Evolutionary conservation across 2,888 invertebrate genomes (phyloP).

Genomic region (Drosophila colorata): DNA sequence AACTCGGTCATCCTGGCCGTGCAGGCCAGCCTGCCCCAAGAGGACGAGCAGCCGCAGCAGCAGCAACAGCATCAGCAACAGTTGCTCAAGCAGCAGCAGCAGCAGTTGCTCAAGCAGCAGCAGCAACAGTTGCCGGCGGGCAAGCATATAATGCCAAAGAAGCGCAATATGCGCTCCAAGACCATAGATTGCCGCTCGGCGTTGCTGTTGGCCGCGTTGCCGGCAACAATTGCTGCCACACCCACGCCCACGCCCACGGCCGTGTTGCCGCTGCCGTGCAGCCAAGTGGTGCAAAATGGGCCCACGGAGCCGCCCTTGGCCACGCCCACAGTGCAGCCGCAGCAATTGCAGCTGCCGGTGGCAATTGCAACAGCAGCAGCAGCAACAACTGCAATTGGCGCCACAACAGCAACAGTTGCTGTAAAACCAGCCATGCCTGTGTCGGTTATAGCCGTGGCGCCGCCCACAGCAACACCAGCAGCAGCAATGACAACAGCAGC

Average conservation of each 20-base stretch:
- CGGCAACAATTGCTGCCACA: not conserved
- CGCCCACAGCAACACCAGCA: conserved; percentile 22
- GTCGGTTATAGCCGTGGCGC: conserved; percentile 69
- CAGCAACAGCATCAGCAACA: conserved; percentile 14
- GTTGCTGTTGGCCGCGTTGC: conserved; percentile 27
- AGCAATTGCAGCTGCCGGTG: not conserved
- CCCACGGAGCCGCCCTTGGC: not conserved
- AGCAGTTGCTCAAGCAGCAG: not conserved
- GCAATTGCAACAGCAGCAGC: not conserved
- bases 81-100: conserved; percentile 2
- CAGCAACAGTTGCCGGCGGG: conserved; percentile 15
- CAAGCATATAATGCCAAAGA: conserved; percentile 63
- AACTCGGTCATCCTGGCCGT: conserved; percentile 83
- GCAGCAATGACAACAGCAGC: conserved; percentile 1
- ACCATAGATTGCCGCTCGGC: conserved; percentile 77
- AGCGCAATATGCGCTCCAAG: conserved; percentile 79
- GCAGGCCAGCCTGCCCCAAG: conserved; percentile 70
- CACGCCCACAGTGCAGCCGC: not conserved
- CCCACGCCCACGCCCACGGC: not conserved
- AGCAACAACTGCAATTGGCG: not conserved
- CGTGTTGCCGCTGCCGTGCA: conserved; percentile 12
- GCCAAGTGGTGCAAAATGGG: conserved; percentile 2
- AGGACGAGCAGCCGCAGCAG: conserved; percentile 48
- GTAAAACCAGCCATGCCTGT: conserved; percentile 53
- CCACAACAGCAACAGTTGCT: not conserved